phyloP scores from a whole-genome alignment of 2,888 invertebrate genomes.

The Aethes cnicana region DNA sequence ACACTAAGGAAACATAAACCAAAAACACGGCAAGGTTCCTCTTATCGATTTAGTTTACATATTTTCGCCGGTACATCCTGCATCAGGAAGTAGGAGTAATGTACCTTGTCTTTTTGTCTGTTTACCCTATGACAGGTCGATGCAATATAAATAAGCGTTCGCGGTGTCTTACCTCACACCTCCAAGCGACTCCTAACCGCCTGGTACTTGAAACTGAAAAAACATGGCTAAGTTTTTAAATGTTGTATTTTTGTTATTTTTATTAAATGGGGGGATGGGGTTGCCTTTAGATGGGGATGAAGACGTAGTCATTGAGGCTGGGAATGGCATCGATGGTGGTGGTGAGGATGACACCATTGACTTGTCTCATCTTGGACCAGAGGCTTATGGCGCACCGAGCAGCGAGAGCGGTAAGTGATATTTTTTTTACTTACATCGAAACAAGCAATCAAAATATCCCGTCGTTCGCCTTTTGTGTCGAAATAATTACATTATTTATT shows the following conservation, averaged over 20 bases:
- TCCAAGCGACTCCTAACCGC: conserved; percentile 51
- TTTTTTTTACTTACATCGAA: background rate
- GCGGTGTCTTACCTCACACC: conserved; percentile 48
- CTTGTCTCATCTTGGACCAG: conserved; percentile 78
- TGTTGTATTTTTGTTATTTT: conserved; percentile 34
- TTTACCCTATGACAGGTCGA: conserved; percentile 63
- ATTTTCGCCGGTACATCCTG: conserved; percentile 61
- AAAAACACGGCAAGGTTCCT: conserved; percentile 51
- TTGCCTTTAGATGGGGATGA: conserved; percentile 54
- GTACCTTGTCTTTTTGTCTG: conserved; percentile 59
- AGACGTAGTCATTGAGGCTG: conserved; percentile 42
- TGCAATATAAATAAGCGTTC: conserved; percentile 60
- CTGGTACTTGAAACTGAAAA: conserved; percentile 48
- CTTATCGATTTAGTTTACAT: conserved; percentile 68
- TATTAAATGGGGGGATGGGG: too few relatives aligned
- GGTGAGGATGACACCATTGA: conserved; percentile 70
- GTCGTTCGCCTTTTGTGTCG: too few relatives aligned
- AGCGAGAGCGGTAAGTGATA: conserved; percentile 67
- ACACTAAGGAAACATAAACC: conserved; percentile 45
- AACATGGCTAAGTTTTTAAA: conserved; percentile 37
- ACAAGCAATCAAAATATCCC: too few relatives aligned
- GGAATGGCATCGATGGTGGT: conserved; percentile 51
- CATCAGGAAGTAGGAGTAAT: conserved; percentile 70
- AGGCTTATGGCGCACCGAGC: conserved; percentile 82
- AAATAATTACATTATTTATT: too few relatives aligned